Evolutionary conservation across 2,888 invertebrate species (phyloP).

Genomic region (Choristoneura rosaceana): DNA sequence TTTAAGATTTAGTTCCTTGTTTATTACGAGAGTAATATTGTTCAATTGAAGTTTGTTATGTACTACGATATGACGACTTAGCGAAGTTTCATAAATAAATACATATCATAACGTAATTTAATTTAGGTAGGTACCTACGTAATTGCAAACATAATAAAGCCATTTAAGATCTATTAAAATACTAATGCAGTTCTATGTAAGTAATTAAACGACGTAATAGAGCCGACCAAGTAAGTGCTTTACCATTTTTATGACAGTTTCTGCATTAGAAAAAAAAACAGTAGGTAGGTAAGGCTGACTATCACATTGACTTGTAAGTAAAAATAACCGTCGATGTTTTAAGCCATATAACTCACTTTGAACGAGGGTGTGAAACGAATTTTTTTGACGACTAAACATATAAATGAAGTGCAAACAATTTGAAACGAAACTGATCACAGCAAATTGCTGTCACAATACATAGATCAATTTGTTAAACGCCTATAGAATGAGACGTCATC

Average conservation of each 20-base stretch:
- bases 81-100: background rate
- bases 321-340: background rate
- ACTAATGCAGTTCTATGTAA: no score
- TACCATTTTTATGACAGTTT: no score
- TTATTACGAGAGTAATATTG: constrained; percentile 28
- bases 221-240: no score
- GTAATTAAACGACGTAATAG: no score
- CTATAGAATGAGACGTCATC: constrained; percentile 34
- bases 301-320: no score
- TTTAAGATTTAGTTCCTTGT: constrained; percentile 41
- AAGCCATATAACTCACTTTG: no score
- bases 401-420: background rate
- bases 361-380: no score
- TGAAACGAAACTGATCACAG: background rate
- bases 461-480: constrained; percentile 20
- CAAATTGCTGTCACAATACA: constrained; percentile 2
- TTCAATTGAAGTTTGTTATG: constrained; percentile 14
- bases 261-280: no score
- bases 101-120: background rate
- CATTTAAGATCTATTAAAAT: no score
- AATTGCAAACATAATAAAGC: no score
- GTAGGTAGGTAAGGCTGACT: no score
- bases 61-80: background rate
- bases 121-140: background rate
- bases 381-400: no score